Evolutionary conservation across 2,113 vertebrate genomes (phyloP), one percentile per base, ranked within the genome.

Genomic region (Ploceus nigricollis): DNA sequence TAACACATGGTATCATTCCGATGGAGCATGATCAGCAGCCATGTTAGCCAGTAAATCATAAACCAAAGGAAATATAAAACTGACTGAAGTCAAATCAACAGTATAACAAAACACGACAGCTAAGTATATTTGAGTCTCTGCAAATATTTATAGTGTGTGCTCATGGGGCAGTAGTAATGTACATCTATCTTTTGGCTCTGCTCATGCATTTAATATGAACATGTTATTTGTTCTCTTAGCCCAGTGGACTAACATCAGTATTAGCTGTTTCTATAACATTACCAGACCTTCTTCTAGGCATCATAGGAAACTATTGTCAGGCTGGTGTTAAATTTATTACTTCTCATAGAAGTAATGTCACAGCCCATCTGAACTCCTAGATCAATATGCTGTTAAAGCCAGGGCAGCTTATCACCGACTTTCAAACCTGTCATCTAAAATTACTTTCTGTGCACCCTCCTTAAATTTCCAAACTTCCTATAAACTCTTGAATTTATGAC

Each of bases 111-210:
- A 96, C 84, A 65, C 0, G 44, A 89, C 96, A 94, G 89, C 90
- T 54, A 37, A 40, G 72, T 88, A 23, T 93, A 90, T 96, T 96
- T 83, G 91, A 85, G 82, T 93, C 79, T 79, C 80, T 84, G 89
- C 81, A 94, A 72, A 94, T 96, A 95, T 94, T 97, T 97, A 47
- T 89, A 93, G 88, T 75, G 40, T 87, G 81, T 61, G 83, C 53
- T 89, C 58, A 27, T 48, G 92, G 89, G 84, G 70, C 24, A 22
- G 18, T 83, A 82, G 90, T 85, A 95, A 81, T 1, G 3, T 76
- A 72, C 63, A 35, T 88, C 15, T 6, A 68, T 94, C 78, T 93
- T 94, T 88, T 57, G 75, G 65, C 80, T 97, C 89, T 92, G 95
- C 69, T 96, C 50, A 72, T 66, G 76, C 65, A 76, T 97, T 97